phyloP scores from a whole-genome alignment of 2,888 invertebrate genomes.

The Microplitis deprimator region DNA sequence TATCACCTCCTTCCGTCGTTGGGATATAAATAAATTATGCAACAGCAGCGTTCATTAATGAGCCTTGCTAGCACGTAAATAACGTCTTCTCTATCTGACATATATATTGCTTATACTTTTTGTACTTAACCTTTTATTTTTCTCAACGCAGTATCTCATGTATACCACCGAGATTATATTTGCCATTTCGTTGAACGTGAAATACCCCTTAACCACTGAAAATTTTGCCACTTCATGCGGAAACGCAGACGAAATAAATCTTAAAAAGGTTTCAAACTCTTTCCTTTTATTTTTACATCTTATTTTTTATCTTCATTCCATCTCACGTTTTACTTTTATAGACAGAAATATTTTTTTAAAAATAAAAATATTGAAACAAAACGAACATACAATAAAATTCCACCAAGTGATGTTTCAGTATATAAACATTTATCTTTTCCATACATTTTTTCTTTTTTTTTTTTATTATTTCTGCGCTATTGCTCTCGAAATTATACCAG shows the following conservation, averaged over 20 bases:
- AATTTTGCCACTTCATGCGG: conserved; percentile 33
- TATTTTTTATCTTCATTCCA: not conserved
- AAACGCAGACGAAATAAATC: conserved; percentile 35
- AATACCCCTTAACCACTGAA: conserved; percentile 29
- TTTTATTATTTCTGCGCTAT: not conserved
- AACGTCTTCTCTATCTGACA: conserved; percentile 35
- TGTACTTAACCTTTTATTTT: conserved; percentile 32
- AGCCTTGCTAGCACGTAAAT: conserved; percentile 43
- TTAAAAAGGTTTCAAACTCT: conserved; percentile 13
- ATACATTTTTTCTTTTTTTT: not conserved
- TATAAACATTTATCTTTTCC: not conserved
- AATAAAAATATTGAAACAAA: not conserved
- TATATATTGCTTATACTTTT: conserved; percentile 34
- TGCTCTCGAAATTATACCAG: not conserved
- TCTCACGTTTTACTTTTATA: conserved; percentile 16
- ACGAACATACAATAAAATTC: not conserved
- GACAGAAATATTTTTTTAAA: conserved; percentile 4
- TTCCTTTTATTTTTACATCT: conserved; percentile 2
- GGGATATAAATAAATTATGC: conserved; percentile 49
- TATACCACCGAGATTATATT: conserved; percentile 27
- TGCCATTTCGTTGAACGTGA: conserved; percentile 28
- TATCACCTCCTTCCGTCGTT: conserved; percentile 32
- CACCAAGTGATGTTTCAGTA: not conserved
- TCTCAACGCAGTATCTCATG: conserved; percentile 13
- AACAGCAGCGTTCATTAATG: conserved; percentile 50